phyloP scores from a whole-genome alignment of 2,888 invertebrate species.

The Eupithecia inturbata region DNA sequence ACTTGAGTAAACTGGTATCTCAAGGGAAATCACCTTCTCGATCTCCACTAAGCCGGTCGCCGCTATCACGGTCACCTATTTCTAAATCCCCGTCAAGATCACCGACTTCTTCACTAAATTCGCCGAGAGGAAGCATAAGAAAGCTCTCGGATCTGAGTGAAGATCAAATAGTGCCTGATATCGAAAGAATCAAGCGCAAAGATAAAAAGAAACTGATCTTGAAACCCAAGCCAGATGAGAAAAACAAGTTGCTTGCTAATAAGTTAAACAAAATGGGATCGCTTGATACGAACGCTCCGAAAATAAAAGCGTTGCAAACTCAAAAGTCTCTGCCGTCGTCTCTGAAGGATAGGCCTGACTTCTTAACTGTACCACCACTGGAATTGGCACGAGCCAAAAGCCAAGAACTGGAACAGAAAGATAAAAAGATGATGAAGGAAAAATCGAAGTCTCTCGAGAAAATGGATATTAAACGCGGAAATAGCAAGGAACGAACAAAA shows the following conservation, averaged over 20 bases:
- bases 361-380: constrained; percentile 80
- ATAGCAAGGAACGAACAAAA: constrained; percentile 87
- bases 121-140: constrained; percentile 79
- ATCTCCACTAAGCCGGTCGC: constrained; percentile 78
- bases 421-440: constrained; percentile 84
- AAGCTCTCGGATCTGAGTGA: constrained; percentile 81
- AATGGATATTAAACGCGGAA: constrained; percentile 83
- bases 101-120: constrained; percentile 81
- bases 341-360: constrained; percentile 79
- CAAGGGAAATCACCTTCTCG: constrained; percentile 73
- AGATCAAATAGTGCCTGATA: constrained; percentile 81
- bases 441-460: constrained; percentile 88
- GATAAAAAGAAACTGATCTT: constrained; percentile 78
- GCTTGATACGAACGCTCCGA: constrained; percentile 77
- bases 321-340: constrained; percentile 84
- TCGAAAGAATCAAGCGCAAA: constrained; percentile 79
- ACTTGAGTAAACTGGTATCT: constrained; percentile 72
- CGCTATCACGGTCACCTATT: constrained; percentile 76
- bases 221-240: constrained; percentile 77
- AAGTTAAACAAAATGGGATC: constrained; percentile 81
- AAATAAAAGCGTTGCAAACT: constrained; percentile 76
- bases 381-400: constrained; percentile 85
- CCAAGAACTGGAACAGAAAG: constrained; percentile 84
- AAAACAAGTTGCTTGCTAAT: constrained; percentile 62
- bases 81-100: constrained; percentile 81